Conservation (phyloP, 1,140 invertebrate genomes). For the Yoshiicerus persimilis region DNA sequence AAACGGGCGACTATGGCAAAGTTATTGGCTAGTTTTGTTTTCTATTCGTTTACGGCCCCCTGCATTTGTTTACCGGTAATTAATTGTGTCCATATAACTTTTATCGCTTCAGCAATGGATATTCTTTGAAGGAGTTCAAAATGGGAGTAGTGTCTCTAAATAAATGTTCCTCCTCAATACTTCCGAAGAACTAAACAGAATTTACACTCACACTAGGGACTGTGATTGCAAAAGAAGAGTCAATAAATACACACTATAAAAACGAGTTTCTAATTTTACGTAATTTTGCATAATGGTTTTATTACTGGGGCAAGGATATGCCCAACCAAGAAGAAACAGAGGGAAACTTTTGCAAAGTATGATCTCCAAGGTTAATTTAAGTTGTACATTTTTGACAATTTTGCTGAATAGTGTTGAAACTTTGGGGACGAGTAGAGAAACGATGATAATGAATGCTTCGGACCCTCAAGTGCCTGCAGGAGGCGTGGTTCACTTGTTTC, state of each 20-base stretch:
- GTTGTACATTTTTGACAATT: neutral
- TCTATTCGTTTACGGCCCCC: too few relatives aligned
- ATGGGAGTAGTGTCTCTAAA: too few relatives aligned
- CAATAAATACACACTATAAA: neutral
- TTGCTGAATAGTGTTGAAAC: neutral
- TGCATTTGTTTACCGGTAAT: too few relatives aligned
- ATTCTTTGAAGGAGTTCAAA: neutral
- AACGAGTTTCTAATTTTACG: too few relatives aligned
- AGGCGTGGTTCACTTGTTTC: conserved; percentile 30
- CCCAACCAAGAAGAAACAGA: neutral
- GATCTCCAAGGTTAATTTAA: neutral
- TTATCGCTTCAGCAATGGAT: neutral
- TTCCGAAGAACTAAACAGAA: too few relatives aligned
- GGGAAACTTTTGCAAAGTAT: neutral
- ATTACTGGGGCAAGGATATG: neutral
- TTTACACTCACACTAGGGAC: too few relatives aligned
- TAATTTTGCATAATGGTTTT: neutral
- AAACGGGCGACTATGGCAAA: neutral
- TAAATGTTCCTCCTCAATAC: too few relatives aligned
- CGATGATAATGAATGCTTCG: neutral
- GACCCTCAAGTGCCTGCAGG: conserved; percentile 4
- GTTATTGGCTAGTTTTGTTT: neutral
- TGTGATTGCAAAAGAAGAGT: neutral
- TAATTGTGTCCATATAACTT: neutral
- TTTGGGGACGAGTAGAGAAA: neutral